Base-by-base conservation (phyloP, 2,797 vertebrate species). In the Erithacus rubecula region DNA sequence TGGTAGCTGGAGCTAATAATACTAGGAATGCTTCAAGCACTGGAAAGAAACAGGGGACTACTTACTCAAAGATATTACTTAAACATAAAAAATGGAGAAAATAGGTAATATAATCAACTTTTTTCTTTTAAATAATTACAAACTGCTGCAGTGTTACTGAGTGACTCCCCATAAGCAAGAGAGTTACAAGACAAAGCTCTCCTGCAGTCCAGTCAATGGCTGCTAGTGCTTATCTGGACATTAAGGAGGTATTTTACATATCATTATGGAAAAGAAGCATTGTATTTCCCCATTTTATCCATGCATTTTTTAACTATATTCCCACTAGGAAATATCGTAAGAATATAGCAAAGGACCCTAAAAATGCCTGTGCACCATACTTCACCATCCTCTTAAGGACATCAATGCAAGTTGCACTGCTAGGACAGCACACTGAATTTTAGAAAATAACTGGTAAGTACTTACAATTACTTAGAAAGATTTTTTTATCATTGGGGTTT, bases 281-380 rank as follows among this genome's bases (percentile, higher is more conserved):
- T 53, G 9, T 16, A 39, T 26, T 26, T 83, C 13, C 11, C 20
- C 7, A 1, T 46, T 91, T 53, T 58, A 39, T 46, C 22, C 6
- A 12, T 22, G 24, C 4, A 41, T 11, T 63, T 63, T 34, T 59
- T 36, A 19, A 24, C 9, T 41, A 15, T 13, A 6, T 67, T 92
- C 11, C 22, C 44, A 56, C n/a, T 20, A 68, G 46, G 21, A 76
- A 43, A 15, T 1, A 2, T 44, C 3, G 2, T 41, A 62, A 49
- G 24, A 59, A 52, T 0, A 6, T 19, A 62, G 56, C 2, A 27
- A 74, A 91, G 27, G n/a, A 55, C 27, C 20, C 8, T 53, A 26
- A 56, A 85, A 83, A 56, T 2, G 5, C 15, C 22, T 19, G 1
- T 1, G 0, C 19, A 41, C 21, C 34, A 49, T 16, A 72, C 7